Evolutionary conservation across 2,113 vertebrate genomes (phyloP).

Genomic region (Saccopteryx leptura): DNA sequence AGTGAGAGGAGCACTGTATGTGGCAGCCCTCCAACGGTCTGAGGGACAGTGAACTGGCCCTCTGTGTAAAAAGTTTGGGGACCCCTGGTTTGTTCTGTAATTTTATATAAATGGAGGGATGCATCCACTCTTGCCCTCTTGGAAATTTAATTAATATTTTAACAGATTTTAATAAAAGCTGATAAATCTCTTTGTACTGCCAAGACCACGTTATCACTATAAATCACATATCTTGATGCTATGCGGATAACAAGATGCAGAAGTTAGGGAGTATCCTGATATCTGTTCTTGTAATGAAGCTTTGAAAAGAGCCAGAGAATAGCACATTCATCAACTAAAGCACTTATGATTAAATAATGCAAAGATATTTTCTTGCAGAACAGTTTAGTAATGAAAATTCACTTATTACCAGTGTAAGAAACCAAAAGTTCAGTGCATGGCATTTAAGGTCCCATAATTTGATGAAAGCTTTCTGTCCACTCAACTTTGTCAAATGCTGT

Average conservation of each 20-base stretch:
- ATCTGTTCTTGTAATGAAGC: background rate
- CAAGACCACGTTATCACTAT: background rate
- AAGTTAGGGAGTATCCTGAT: background rate
- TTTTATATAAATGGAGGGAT: background rate
- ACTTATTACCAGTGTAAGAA: background rate
- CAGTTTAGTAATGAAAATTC: conserved; percentile 1
- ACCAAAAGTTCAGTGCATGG: background rate
- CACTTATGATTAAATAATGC: background rate
- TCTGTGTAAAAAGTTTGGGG: too few relatives aligned
- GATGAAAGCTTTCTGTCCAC: background rate
- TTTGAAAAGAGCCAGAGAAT: background rate
- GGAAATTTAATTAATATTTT: background rate
- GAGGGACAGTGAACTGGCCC: too few relatives aligned
- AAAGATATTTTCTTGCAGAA: conserved; percentile 15
- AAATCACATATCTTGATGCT: background rate
- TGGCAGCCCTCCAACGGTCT: too few relatives aligned
- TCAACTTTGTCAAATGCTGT: background rate
- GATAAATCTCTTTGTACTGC: background rate
- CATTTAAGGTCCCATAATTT: background rate
- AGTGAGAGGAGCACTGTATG: too few relatives aligned
- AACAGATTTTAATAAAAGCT: background rate
- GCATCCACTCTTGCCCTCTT: background rate
- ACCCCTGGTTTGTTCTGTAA: background rate
- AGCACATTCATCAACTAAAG: background rate
- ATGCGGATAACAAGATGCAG: background rate